A percentile compares a stretch with the other conserved stretches of the same genome.
These are phyloP conservation scores for Drosophila sproati DNA, from an alignment of 1,140 invertebrate species.

Conservation along the genomic window DNA sequence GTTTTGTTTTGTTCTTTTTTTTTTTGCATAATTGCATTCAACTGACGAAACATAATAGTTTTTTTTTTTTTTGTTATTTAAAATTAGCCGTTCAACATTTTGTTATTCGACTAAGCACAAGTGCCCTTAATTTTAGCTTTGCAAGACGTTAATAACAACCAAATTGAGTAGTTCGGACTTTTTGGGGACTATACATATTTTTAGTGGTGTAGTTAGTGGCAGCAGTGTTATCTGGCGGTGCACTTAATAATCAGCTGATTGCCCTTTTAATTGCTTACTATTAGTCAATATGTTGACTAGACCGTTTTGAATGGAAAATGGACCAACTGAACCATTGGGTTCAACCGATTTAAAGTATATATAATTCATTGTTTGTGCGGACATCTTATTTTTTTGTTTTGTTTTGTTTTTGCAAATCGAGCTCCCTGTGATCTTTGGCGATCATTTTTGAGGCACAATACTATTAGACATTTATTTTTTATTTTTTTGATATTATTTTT, in stretches of 20 bases:
- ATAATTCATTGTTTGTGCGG: background rate
- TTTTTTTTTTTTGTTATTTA: background rate
- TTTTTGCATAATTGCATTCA: background rate
- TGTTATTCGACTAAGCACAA: background rate
- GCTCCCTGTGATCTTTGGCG: background rate
- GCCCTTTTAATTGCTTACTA: background rate
- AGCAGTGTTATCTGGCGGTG: conserved; percentile 7
- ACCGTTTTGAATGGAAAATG: background rate
- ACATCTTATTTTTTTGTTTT: background rate
- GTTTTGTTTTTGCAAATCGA: background rate
- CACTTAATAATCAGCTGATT: conserved; percentile 3
- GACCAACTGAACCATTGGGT: background rate
- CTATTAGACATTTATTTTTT: background rate
- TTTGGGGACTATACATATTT: conserved; percentile 23
- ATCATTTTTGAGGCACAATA: conserved; percentile 1
- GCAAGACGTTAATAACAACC: conserved; percentile 34
- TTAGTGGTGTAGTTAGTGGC: conserved; percentile 8
- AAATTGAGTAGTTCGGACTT: conserved; percentile 37
- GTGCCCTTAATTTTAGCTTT: conserved; percentile 17
- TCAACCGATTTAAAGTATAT: background rate
- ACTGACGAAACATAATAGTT: background rate
- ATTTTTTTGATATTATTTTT: background rate
- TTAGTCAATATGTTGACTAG: background rate
- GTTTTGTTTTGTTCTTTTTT: no score
- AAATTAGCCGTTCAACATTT: background rate